phyloP scores from a whole-genome alignment of 2,113 vertebrate genomes.

The Cacatua alba region DNA sequence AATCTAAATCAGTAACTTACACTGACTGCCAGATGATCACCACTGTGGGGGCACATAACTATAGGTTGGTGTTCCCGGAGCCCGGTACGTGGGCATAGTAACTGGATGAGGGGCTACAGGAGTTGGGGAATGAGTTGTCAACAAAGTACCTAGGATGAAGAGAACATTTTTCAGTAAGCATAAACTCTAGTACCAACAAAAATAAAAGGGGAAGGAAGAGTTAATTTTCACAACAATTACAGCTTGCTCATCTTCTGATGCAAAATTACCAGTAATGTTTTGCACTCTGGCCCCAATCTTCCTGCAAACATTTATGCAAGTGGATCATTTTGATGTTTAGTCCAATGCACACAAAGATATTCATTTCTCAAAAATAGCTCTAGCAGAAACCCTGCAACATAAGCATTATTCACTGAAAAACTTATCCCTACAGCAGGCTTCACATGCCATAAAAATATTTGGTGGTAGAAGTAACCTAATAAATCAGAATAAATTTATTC shows the following conservation, averaged over 20 bases:
- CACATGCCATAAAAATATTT: background rate
- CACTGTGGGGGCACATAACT: conserved; percentile 97
- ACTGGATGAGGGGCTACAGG: conserved; percentile 90
- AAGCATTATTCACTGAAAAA: background rate
- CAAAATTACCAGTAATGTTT: background rate
- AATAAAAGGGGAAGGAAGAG: accelerated
- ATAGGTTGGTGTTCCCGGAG: conserved; percentile 94
- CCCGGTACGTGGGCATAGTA: conserved; percentile 93
- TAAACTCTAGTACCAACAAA: background rate
- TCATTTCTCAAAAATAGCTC: background rate
- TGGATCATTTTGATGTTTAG: background rate
- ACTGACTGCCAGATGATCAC: conserved; percentile 86
- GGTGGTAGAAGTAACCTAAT: background rate
- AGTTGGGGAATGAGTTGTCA: conserved; percentile 95
- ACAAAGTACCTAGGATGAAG: conserved; percentile 82
- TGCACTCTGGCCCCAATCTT: background rate
- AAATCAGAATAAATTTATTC: background rate
- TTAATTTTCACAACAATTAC: background rate
- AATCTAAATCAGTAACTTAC: conserved; percentile 69
- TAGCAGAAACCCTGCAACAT: background rate
- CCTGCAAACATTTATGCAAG: background rate
- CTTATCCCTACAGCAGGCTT: background rate
- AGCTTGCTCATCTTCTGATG: background rate
- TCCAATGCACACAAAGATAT: background rate
- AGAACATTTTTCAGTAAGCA: background rate